A percentile compares a stretch with the other conserved stretches of the same genome.
phyloP scores from a whole-genome alignment of 2,797 vertebrate species.

The Taenioides sp. region DNA sequence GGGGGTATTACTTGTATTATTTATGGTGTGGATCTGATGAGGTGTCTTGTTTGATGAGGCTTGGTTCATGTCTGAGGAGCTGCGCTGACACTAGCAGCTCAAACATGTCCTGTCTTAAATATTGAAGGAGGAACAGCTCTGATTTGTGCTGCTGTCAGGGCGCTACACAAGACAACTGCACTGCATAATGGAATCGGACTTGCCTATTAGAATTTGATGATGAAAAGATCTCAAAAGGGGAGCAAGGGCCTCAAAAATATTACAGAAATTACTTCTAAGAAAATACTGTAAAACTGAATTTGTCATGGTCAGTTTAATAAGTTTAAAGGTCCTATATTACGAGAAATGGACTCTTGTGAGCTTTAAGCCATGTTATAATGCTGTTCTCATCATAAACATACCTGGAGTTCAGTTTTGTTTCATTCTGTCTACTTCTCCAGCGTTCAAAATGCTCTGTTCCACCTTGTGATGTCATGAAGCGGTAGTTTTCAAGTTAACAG shows the following conservation, averaged over 20 bases:
- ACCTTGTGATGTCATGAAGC: too few species aligned
- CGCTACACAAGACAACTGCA: conserved; percentile 54
- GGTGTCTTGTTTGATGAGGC: conserved; percentile 67
- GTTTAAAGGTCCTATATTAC: background rate
- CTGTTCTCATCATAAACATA: too few species aligned
- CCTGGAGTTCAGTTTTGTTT: too few species aligned
- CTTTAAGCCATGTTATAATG: too few species aligned
- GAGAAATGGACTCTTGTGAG: too few species aligned
- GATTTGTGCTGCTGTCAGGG: conserved; percentile 67
- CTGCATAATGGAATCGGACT: background rate
- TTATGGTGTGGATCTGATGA: conserved; percentile 71
- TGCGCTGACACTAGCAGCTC: conserved; percentile 55
- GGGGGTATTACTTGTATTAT: conserved; percentile 59
- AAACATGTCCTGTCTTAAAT: conserved; percentile 67
- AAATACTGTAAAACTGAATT: too few species aligned
- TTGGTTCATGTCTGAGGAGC: conserved; percentile 65
- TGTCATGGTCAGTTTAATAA: background rate
- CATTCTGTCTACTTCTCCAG: too few species aligned
- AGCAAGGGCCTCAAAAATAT: background rate
- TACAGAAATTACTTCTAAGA: background rate
- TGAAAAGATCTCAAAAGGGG: background rate
- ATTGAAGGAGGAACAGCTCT: conserved; percentile 69
- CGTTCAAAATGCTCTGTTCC: too few species aligned
- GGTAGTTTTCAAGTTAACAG: too few species aligned
- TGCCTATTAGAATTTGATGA: background rate